phyloP scores from a whole-genome alignment of 2,113 vertebrate genomes.

The Nipponia nippon region DNA sequence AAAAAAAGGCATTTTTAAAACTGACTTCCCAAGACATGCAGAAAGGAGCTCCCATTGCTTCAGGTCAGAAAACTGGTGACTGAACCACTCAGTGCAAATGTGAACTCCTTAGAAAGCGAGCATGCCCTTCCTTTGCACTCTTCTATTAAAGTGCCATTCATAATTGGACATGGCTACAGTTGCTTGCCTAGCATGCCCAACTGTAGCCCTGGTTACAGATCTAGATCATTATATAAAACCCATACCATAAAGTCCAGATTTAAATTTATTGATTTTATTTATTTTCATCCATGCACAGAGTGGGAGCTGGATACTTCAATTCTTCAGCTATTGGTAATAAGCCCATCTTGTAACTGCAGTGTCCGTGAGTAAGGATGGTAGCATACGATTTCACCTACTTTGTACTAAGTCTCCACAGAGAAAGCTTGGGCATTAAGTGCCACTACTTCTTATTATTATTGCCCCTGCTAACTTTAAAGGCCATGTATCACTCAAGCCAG shows the following conservation, averaged over 20 bases:
- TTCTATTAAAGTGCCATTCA: background rate
- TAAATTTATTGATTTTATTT: background rate
- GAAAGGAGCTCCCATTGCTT: background rate
- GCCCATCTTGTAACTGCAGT: no score
- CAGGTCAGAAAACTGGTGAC: no score
- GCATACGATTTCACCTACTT: background rate
- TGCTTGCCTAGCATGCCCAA: background rate
- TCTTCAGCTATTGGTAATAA: background rate
- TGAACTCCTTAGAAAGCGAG: background rate
- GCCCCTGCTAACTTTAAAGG: background rate
- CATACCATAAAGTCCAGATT: background rate
- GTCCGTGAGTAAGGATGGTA: background rate
- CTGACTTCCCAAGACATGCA: background rate
- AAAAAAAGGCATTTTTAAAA: background rate
- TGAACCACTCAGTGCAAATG: no score
- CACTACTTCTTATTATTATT: background rate
- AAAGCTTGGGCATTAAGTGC: background rate
- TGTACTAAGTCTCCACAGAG: background rate
- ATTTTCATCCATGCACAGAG: background rate
- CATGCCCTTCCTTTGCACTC: background rate
- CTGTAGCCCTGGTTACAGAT: background rate
- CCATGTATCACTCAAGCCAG: accelerated
- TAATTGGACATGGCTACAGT: accelerated
- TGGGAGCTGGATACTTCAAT: background rate
- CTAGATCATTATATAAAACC: background rate